Evolutionary conservation across 2,888 invertebrate species (phyloP), one percentile per base, ranked within the genome.

Genomic region (Gymnoscelis rufifasciata): DNA sequence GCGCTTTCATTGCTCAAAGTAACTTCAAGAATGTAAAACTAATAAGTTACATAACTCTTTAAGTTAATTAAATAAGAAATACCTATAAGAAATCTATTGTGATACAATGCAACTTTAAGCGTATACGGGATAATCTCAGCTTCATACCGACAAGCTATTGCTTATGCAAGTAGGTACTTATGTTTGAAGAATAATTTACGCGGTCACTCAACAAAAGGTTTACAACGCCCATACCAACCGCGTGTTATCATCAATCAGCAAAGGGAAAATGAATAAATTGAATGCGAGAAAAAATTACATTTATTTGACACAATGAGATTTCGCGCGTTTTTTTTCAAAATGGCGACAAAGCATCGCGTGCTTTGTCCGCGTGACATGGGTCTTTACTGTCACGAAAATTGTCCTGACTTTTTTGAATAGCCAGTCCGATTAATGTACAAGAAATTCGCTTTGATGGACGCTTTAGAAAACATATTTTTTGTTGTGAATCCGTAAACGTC

Each of bases 321-420:
- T 69, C 62, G 62, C 68, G 63, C 68, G 66, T 38, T 75, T 79
- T 38, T 74, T 66, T 60, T 43, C 66, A 64, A 74, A 71, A 77
- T 71, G 70, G 70, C 71, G 74, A 66, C 74, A 71, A 71, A 73
- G 69, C 74, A 68, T 15, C 45, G 57, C 54, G 57, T 56, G 74
- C 68, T 81, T 87, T 87, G 87, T 87, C 67, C 64, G 51, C 63
- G 53, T 86, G 87, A 87, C 68, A 78, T 80, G 86, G 87, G 87
- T 84, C 65, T 60, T 60, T 69, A 70, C 68, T 66, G 71, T 63
- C 61, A 57, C 50, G 67, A 58, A 71, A 76, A 76, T 78, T 74
- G 76, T 76, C 68, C 49, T 70, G 60, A 64, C 68, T 74, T 78
- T 78, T 81, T 78, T 77, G 71, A 80, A 82, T 71, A 74, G 76